A percentile compares a stretch with the other conserved stretches of the same genome.
Evolutionary conservation across 2,113 vertebrate genomes (phyloP).

Genomic region (human): GRCh38 chr11:133021501-133022000

Average conservation of each 20-base stretch:
- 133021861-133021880: not conserved
- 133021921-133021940: conserved; percentile 2
- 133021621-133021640: not conserved
- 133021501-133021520: not conserved
- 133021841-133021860: not conserved
- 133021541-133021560: not conserved
- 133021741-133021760: conserved; percentile 33
- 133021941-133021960: not conserved
- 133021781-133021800: not conserved
- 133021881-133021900: rapidly evolving
- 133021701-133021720: conserved; percentile 72
- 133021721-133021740: conserved; percentile 73
- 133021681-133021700: conserved; percentile 41
- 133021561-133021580: not conserved
- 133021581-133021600: not conserved
- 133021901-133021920: not conserved
- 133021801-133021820: not conserved
- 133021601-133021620: not conserved
- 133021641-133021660: not conserved
- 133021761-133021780: not conserved
- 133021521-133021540: not conserved
- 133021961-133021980: not conserved
- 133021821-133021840: not conserved
- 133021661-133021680: conserved; percentile 76
- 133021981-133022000: not conserved